Evolutionary conservation across 2,113 vertebrate species (phyloP).

Genomic region (Megaceryle maxima): DNA sequence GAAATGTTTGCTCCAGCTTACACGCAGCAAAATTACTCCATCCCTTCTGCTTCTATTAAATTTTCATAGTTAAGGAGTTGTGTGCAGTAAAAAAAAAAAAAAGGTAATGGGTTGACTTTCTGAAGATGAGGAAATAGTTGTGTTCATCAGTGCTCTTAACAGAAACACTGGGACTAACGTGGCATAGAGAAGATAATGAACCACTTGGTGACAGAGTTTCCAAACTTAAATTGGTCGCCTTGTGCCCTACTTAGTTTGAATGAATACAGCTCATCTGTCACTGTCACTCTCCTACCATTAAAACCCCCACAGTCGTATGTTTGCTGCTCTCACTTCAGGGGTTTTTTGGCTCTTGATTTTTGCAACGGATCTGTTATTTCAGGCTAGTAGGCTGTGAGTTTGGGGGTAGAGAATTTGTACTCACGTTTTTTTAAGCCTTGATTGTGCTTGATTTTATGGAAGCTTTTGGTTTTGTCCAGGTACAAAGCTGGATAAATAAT

Average conservation of each 20-base stretch:
- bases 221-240: not conserved
- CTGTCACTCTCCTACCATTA: not conserved
- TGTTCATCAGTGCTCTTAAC: not conserved
- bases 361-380: not conserved
- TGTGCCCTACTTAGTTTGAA: not conserved
- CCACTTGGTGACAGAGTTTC: not conserved
- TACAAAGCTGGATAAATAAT: not conserved
- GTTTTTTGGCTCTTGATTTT: not conserved
- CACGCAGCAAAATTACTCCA: not conserved
- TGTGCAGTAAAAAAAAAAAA: not conserved
- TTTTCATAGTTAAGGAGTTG: not conserved
- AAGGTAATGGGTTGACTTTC: not conserved
- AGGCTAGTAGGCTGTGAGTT: not conserved
- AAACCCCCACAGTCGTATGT: not conserved
- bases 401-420: not conserved
- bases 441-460: not conserved
- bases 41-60: not conserved
- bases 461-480: not conserved
- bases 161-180: not conserved
- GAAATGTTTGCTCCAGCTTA: accelerated
- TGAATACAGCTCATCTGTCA: not conserved
- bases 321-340: not conserved
- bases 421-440: not conserved
- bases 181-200: not conserved
- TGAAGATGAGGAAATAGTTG: not conserved